Percentiles rank a stretch among this genome's conserved stretches.
These are phyloP conservation scores for Tortrix viridana DNA, from an alignment of 2,888 invertebrate genomes.

Conservation along the genomic window DNA sequence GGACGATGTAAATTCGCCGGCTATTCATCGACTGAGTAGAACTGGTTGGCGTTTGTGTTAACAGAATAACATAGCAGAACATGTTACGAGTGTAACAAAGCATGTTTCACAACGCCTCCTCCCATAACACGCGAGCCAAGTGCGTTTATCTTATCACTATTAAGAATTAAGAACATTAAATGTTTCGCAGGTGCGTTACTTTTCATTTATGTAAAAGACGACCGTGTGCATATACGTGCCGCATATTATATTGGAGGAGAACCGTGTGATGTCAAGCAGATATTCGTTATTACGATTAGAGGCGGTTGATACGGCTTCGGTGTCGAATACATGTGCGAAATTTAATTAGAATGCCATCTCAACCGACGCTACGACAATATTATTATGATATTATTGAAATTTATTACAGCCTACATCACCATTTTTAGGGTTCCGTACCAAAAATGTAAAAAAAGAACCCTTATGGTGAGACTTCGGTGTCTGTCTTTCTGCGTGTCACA, in stretches of 20 bases:
- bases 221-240: constrained; percentile 20
- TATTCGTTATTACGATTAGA: constrained; percentile 29
- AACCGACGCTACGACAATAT: constrained; percentile 19
- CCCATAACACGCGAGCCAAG: constrained; percentile 3
- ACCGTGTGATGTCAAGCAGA: constrained; percentile 9
- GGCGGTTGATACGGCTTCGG: constrained; percentile 13
- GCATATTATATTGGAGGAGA: constrained; percentile 21
- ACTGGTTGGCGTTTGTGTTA: no score
- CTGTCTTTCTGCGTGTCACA: no score
- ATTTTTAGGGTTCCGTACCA: no score
- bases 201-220: constrained; percentile 27
- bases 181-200: constrained; percentile 20
- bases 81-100: neutral
- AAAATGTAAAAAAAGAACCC: no score
- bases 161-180: constrained; percentile 24
- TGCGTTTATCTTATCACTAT: constrained; percentile 18
- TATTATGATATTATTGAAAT: neutral
- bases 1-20: no score
- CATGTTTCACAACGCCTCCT: neutral
- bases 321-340: constrained; percentile 19
- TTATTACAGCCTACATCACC: no score
- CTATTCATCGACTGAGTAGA: no score
- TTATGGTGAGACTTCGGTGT: no score
- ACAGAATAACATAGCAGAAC: no score
- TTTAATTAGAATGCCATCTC: constrained; percentile 38